Base-by-base conservation (phyloP, 2,797 vertebrate genomes). In the Octomys mimax region DNA sequence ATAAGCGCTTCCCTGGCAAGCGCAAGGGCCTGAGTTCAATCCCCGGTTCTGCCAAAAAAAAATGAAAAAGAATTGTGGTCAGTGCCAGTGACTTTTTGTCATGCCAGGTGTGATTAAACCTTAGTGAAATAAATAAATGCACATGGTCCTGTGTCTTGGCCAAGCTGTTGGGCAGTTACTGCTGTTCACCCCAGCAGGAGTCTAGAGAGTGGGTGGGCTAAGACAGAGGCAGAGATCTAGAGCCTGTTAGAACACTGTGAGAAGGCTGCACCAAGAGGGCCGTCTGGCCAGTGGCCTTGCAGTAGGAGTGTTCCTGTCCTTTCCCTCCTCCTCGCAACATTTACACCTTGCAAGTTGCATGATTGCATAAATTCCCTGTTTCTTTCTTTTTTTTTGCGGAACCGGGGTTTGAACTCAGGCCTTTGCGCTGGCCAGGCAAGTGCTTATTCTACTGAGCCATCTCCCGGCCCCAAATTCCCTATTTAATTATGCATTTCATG, bases 151-250 rank as follows among this genome's bases (percentile, higher is more conserved):
- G 61, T 18, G 1, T 28, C 85, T 46, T 19, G 66, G 14, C 46
- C 21, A 0, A 1, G 64, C 82, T 33, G 7, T 9, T 1, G 11
- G 8, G 6, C 0, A 33, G 2, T 6, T 0, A 9, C 71, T 12
- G 46, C 75, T 18, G 18, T 5, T 4, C 77, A 6, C 9, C 1
- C 12, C 70, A n/a, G 64, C 70, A 14, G 21, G 31, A 24, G 21
- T 54, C n/a, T 9, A 7, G 86, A 57, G 70, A 33, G 2, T 0
- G 19, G 70, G 2, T 0, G 16, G 70, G 62, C 78, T 24, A 24
- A 75, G 91, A 14, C 4, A 31, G 68, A 36, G 0, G 5, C 6
- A 5, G 26, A 7, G 33, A 14, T 71, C 61, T 36, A 71, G 59
- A 66, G 6, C 79, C 87, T 71, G 62, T 46, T 33, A 33, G 6